Evolutionary conservation across 2,797 vertebrate genomes (phyloP).

Genomic region (Sylvia borin): DNA sequence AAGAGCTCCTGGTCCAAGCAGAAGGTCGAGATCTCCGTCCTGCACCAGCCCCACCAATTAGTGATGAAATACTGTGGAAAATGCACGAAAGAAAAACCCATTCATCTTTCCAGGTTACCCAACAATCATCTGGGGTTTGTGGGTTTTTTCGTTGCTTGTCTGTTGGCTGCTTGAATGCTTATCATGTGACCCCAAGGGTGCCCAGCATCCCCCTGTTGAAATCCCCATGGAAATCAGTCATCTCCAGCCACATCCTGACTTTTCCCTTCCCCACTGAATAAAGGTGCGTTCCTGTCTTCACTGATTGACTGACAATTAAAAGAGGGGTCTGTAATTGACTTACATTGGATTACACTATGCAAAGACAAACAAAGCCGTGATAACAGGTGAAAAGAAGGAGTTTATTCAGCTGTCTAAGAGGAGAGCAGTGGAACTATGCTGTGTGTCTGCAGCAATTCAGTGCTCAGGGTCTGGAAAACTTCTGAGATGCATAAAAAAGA

Average conservation of each 20-base stretch:
- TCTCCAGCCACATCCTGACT: neutral
- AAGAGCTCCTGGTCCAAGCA: neutral
- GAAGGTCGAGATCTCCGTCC: neutral
- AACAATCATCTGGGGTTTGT: neutral
- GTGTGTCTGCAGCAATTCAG: neutral
- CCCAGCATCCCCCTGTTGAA: neutral
- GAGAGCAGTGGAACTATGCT: neutral
- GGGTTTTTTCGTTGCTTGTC: neutral
- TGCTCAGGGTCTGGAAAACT: neutral
- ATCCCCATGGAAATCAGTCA: neutral
- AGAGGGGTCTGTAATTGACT: conserved; percentile 20
- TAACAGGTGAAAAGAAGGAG: neutral
- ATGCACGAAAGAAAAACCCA: neutral
- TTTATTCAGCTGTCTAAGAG: conserved; percentile 8
- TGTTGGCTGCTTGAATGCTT: neutral
- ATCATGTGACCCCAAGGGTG: neutral
- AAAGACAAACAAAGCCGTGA: conserved; percentile 28
- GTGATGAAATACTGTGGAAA: neutral
- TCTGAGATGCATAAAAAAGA: neutral
- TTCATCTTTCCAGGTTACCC: neutral
- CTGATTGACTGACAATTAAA: conserved; percentile 49
- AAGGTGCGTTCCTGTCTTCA: neutral
- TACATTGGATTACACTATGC: conserved; percentile 4
- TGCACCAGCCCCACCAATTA: neutral
- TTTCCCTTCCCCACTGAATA: neutral